A percentile compares a stretch with the other conserved stretches of the same genome.
These are phyloP conservation scores for Habropoda laboriosa DNA, from an alignment of 1,140 invertebrate genomes.

Conservation along the genomic window DNA sequence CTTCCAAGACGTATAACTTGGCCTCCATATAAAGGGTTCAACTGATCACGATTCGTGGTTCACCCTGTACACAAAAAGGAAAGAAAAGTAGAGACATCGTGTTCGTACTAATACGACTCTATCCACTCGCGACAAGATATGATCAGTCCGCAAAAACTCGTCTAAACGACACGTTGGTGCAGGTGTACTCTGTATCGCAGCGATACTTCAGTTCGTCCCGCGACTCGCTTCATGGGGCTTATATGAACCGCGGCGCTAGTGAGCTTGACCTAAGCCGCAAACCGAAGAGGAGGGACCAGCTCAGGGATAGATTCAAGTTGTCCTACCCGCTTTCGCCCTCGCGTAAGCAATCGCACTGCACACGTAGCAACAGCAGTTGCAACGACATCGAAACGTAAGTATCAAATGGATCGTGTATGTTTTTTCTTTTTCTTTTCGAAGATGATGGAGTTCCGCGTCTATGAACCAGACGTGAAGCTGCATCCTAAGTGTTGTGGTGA, in stretches of 20 bases:
- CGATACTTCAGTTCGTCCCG: conserved; percentile 87
- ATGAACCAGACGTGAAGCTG: neutral
- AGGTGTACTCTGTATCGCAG: conserved; percentile 80
- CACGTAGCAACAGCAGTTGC: conserved; percentile 83
- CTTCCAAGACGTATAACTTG: too few species aligned
- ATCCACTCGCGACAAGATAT: too few species aligned
- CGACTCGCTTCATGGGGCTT: conserved; percentile 88
- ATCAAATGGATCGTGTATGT: neutral
- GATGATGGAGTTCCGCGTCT: neutral
- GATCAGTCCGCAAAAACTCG: conserved; percentile 50
- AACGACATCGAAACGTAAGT: conserved; percentile 87
- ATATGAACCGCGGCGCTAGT: conserved; percentile 86
- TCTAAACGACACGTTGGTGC: conserved; percentile 62
- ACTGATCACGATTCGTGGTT: too few species aligned
- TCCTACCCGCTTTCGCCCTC: conserved; percentile 84
- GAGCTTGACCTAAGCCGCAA: conserved; percentile 89
- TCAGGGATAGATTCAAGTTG: conserved; percentile 86
- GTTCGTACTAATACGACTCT: neutral
- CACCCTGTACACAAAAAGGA: too few species aligned
- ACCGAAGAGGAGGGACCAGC: conserved; percentile 84
- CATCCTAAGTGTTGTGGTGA: neutral
- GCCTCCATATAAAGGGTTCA: too few species aligned
- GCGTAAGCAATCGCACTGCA: conserved; percentile 84
- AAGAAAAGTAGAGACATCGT: too few species aligned
- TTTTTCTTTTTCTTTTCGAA: too few species aligned